Conservation (phyloP, 2,888 invertebrate species). For the Pogonocherus hispidulus region DNA sequence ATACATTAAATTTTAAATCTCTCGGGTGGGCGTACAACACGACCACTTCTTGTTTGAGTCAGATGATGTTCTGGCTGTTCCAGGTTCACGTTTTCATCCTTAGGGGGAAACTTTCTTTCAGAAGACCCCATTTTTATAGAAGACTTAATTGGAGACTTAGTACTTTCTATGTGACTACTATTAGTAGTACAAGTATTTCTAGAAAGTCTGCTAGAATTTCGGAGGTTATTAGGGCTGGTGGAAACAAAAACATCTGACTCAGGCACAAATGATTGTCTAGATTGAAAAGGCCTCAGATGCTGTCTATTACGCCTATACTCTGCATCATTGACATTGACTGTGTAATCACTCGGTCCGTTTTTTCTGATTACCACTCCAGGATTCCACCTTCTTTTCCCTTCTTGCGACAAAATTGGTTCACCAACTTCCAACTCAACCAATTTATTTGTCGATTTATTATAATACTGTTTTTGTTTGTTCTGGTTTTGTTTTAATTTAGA, state of each 20-base stretch:
- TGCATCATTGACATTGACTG: too few species aligned
- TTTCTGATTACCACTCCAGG: background rate
- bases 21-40: background rate
- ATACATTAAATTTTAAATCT: background rate
- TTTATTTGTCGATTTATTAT: conserved; percentile 7
- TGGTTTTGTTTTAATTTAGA: conserved; percentile 4
- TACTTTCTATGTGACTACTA: background rate
- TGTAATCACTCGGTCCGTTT: too few species aligned
- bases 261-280: too few species aligned
- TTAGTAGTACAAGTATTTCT: background rate
- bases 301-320: too few species aligned
- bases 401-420: conserved; percentile 16
- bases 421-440: background rate
- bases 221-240: too few species aligned
- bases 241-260: too few species aligned
- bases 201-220: too few species aligned
- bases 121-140: background rate
- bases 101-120: background rate
- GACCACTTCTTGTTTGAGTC: background rate
- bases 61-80: background rate
- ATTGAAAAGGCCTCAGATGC: too few species aligned
- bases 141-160: background rate
- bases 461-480: conserved; percentile 10
- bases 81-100: background rate
- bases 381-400: conserved; percentile 11